A percentile compares a stretch with the other conserved stretches of the same genome.
Evolutionary conservation across 2,888 invertebrate genomes (phyloP).

Genomic region (Tenthredo scrophulariae): DNA sequence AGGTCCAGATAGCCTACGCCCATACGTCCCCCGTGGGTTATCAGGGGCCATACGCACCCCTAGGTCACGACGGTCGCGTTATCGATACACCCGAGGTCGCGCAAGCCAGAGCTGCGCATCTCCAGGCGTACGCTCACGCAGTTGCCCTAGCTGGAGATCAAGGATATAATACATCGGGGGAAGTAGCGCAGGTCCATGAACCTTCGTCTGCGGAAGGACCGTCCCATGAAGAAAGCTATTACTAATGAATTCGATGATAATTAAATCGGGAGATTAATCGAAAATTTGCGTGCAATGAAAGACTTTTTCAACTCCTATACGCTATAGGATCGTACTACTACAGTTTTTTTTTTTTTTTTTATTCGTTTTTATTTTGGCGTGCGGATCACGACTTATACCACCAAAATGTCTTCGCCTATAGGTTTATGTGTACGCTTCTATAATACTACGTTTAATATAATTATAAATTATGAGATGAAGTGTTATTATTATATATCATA

Average conservation of each 20-base stretch:
- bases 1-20: constrained; percentile 67
- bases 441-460: constrained; percentile 12
- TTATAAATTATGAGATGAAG: constrained; percentile 6
- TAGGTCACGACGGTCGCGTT: constrained; percentile 71
- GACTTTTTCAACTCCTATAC: neutral
- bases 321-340: neutral
- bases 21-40: constrained; percentile 55
- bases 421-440: constrained; percentile 43
- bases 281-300: neutral
- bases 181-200: constrained; percentile 13
- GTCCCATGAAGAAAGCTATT: constrained; percentile 29
- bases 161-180: neutral
- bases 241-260: constrained; percentile 15
- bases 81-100: constrained; percentile 75
- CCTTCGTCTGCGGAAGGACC: constrained; percentile 34
- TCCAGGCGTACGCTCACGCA: constrained; percentile 68
- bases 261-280: neutral
- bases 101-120: constrained; percentile 72
- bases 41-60: constrained; percentile 67
- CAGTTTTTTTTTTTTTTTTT: neutral
- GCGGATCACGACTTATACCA: constrained; percentile 41
- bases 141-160: constrained; percentile 54
- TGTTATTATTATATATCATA: constrained; percentile 19
- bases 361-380: constrained; percentile 31
- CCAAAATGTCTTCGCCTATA: constrained; percentile 48